Evolutionary conservation across 2,888 invertebrate species (phyloP), one percentile per base, ranked within the genome.

Genomic region (Capitulum mitella): DNA sequence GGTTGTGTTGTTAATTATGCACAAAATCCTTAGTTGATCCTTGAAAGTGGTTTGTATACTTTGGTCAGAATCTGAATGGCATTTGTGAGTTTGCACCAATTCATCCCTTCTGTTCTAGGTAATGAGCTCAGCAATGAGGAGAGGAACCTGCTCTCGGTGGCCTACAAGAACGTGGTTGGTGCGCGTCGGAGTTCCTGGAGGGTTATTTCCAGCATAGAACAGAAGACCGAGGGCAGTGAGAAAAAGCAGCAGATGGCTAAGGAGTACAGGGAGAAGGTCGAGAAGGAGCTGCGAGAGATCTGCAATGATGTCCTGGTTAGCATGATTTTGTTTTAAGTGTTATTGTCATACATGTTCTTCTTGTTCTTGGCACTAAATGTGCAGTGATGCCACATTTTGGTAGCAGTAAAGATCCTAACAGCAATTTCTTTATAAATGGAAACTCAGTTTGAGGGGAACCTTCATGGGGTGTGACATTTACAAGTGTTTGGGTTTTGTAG

Each of bases 191-290:
- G 95, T 85, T 97, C 97, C 86, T 98, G 98, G 98, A 92, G 98
- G 87, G 97, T 98, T 85, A 97, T 98, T 88, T 97, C 97, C 86
- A 97, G 97, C 87, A 98, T 98, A 89, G 97, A 98, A 92, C 94
- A 95, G 89, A 98, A 98, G 91, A 96, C 96, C 89, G 96, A 97
- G 89, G 94, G 95, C 84, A 94, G 95, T 85, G 97, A 97, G 90
- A 92, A 96, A 89, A 99, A 98, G 91, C 97, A 97, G 90, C 94
- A 95, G 89, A 97, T 99, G 96, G 98, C 98, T 87, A 96, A 96
- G 90, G 97, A 98, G 89, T 99, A 99, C 91, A 92, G 98, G 89
- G 96, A 97, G 90, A 98, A 98, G 89, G 87, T 89, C 80, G 89
- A 89, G 83, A 86, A 85, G 81, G 89, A 89, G 84, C 85, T 89